Conservation (phyloP, 35 echinoderm and acorn worm genomes). For the Amphiura filiformis region DNA sequence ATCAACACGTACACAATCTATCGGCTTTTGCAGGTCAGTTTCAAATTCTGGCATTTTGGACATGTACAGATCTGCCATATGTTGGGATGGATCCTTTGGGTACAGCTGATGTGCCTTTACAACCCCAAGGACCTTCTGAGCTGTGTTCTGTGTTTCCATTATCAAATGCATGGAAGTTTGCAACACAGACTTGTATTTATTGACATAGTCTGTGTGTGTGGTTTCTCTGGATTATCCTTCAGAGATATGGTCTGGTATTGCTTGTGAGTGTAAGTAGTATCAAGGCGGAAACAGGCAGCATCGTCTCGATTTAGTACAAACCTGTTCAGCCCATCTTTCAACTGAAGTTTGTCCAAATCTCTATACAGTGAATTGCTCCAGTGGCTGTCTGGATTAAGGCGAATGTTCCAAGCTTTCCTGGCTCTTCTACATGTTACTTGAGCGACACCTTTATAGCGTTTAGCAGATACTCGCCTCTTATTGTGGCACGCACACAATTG, state of each 20-base stretch:
- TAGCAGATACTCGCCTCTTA: too few species aligned
- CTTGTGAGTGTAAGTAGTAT: slow-evolving; percentile 53
- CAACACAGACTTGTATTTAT: slow-evolving; percentile 58
- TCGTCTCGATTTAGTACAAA: slow-evolving; percentile 31
- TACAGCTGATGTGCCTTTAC: slow-evolving; percentile 39
- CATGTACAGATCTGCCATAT: slow-evolving; percentile 48
- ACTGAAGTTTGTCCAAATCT: neutral
- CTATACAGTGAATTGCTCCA: too few species aligned
- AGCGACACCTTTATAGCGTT: too few species aligned
- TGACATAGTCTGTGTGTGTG: slow-evolving; percentile 47
- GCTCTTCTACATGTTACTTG: too few species aligned
- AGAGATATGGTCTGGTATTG: slow-evolving; percentile 21
- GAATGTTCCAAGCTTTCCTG: too few species aligned
- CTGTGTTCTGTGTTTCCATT: slow-evolving; percentile 31
- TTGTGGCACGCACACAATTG: too few species aligned
- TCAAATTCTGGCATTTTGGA: slow-evolving; percentile 21
- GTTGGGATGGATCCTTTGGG: slow-evolving; percentile 35
- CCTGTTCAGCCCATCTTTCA: slow-evolving; percentile 35
- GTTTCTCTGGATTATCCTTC: slow-evolving; percentile 35
- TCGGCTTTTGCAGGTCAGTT: slow-evolving; percentile 10
- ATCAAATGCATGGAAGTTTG: slow-evolving; percentile 51
- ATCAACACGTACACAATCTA: slow-evolving; percentile 50
- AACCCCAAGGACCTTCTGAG: slow-evolving; percentile 28
- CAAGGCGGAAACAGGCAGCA: slow-evolving; percentile 23
- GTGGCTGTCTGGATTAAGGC: too few species aligned